phyloP scores from a whole-genome alignment of 64 coral and sea anemone species.

The Pocillopora damicornis region DNA sequence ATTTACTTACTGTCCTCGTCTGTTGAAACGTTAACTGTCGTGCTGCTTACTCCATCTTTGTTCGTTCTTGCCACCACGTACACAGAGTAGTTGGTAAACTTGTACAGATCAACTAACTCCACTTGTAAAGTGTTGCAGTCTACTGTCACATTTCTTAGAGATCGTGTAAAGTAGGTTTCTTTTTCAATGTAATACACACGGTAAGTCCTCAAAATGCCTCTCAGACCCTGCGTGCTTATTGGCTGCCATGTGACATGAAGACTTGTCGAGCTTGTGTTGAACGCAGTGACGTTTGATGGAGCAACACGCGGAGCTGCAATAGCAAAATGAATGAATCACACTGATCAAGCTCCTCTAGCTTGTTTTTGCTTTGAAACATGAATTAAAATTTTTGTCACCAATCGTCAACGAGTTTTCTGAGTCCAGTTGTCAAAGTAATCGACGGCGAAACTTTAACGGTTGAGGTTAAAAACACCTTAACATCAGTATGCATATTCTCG shows the following conservation, averaged over 20 bases:
- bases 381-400: too few species aligned
- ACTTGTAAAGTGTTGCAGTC: not conserved
- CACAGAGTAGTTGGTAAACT: constrained; percentile 59
- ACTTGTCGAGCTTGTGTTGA: constrained; percentile 73
- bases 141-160: constrained; percentile 21
- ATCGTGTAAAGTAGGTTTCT: constrained; percentile 26
- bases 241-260: constrained; percentile 66
- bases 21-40: constrained; percentile 18
- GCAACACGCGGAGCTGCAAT: constrained; percentile 69
- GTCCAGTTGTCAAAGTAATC: too few species aligned
- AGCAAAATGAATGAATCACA: not conserved
- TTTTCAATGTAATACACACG: constrained; percentile 61
- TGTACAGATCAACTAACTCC: constrained; percentile 48
- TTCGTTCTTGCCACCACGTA: constrained; percentile 58
- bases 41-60: constrained; percentile 56
- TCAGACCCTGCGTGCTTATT: constrained; percentile 23
- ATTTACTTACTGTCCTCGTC: constrained; percentile 69
- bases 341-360: not conserved
- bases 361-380: not conserved
- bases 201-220: constrained; percentile 54
- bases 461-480: too few species aligned
- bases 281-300: constrained; percentile 62
- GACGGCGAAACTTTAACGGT: too few species aligned
- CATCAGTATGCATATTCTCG: too few species aligned
- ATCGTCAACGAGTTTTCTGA: too few species aligned